Conservation (phyloP, 2,113 vertebrate genomes). For the Serinus canaria region DNA sequence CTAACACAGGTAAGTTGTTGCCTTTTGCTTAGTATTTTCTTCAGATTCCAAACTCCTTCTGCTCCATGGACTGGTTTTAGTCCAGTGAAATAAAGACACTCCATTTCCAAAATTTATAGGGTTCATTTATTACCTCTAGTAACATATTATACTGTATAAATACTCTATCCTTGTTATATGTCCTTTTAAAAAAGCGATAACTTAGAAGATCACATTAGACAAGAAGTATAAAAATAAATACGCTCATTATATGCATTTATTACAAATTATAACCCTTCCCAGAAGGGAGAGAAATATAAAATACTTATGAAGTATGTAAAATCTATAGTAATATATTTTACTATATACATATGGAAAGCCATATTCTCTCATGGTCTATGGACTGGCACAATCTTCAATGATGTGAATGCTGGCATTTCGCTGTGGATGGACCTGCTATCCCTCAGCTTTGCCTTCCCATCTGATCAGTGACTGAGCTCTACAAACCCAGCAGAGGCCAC, state of each 20-base stretch:
- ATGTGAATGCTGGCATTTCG: constrained; percentile 57
- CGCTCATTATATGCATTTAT: constrained; percentile 80
- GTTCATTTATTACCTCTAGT: constrained; percentile 85
- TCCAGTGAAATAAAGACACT: constrained; percentile 57
- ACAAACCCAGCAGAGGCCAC: constrained; percentile 27
- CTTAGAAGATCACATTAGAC: constrained; percentile 92
- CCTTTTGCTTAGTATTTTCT: not conserved
- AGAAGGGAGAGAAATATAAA: constrained; percentile 85
- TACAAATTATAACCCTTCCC: constrained; percentile 87
- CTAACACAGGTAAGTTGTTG: not conserved
- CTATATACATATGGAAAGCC: constrained; percentile 79
- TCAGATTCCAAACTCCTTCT: constrained; percentile 8
- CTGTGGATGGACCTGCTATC: constrained; percentile 80
- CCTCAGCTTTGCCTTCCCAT: constrained; percentile 68
- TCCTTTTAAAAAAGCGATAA: constrained; percentile 95
- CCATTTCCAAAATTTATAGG: constrained; percentile 67
- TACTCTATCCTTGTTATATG: constrained; percentile 97
- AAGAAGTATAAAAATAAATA: constrained; percentile 99
- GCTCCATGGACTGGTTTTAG: not conserved
- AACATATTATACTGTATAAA: constrained; percentile 96
- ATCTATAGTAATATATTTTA: constrained; percentile 77
- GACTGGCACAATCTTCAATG: constrained; percentile 74
- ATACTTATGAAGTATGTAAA: constrained; percentile 97
- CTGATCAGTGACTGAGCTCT: constrained; percentile 29
- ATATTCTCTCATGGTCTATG: constrained; percentile 76